These are phyloP conservation scores for Drosophila nikananu DNA, from an alignment of 1,140 invertebrate species.

Conservation along the genomic window DNA sequence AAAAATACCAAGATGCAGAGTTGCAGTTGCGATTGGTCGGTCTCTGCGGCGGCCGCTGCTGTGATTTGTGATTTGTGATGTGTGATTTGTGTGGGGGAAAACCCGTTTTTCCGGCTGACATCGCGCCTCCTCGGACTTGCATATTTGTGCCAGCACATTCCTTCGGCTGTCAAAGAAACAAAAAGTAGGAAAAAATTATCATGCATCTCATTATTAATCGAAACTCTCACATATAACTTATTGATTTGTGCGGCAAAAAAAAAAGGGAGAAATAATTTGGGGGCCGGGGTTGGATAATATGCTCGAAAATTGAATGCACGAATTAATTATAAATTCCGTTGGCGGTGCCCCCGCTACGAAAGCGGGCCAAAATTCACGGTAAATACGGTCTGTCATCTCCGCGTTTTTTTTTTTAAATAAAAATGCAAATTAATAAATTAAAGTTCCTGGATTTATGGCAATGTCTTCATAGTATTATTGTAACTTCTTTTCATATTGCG, in stretches of 20 bases:
- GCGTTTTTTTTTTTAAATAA: conserved; percentile 2
- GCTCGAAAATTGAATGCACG: conserved; percentile 65
- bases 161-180: conserved; percentile 7
- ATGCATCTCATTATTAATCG: conserved; percentile 52
- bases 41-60: conserved; percentile 9
- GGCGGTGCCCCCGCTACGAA: conserved; percentile 65
- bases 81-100: too few species aligned
- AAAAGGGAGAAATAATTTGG: not conserved
- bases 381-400: conserved; percentile 29
- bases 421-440: conserved; percentile 34
- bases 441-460: conserved; percentile 39
- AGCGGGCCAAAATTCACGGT: conserved; percentile 46
- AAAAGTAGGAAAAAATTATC: conserved; percentile 20
- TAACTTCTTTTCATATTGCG: conserved; percentile 24
- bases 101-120: conserved; percentile 31
- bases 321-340: conserved; percentile 81
- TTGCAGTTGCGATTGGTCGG: conserved; percentile 34
- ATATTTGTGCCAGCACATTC: conserved; percentile 17
- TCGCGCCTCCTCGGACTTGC: conserved; percentile 10
- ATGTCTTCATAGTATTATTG: not conserved
- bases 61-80: conserved; percentile 49
- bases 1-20: not conserved
- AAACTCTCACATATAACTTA: conserved; percentile 54
- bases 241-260: conserved; percentile 45
- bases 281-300: conserved; percentile 23